Evolutionary conservation across 2,888 invertebrate species (phyloP).

Genomic region (Cotesia congregata): DNA sequence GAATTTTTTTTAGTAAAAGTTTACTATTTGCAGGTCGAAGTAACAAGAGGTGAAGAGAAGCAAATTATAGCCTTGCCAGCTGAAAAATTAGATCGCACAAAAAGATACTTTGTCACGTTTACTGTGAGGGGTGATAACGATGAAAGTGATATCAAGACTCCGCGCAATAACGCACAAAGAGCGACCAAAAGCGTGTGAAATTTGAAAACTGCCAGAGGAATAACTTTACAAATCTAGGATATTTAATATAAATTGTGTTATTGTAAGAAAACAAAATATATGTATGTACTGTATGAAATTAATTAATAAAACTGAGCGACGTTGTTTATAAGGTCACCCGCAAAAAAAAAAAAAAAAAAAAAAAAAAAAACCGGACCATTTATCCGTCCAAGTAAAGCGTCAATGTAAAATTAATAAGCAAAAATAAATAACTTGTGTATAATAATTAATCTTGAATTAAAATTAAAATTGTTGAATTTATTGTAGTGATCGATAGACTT

Average conservation of each 20-base stretch:
- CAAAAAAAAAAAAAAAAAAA: slow-evolving; percentile 13
- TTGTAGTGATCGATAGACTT: background rate
- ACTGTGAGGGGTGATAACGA: slow-evolving; percentile 84
- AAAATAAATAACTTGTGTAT: slow-evolving; percentile 22
- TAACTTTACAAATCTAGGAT: slow-evolving; percentile 7
- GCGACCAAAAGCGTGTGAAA: slow-evolving; percentile 59
- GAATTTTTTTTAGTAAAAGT: background rate
- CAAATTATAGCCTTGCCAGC: slow-evolving; percentile 90
- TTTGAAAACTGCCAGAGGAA: slow-evolving; percentile 36
- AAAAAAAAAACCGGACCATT: slow-evolving; percentile 22
- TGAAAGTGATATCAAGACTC: slow-evolving; percentile 63
- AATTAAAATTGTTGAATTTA: background rate
- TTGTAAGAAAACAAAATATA: slow-evolving; percentile 2
- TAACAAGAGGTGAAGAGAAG: slow-evolving; percentile 87
- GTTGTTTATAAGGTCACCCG: slow-evolving; percentile 11
- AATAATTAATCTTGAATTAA: background rate
- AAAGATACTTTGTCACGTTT: slow-evolving; percentile 93
- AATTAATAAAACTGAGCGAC: background rate
- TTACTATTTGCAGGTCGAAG: slow-evolving; percentile 73
- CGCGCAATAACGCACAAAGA: slow-evolving; percentile 56
- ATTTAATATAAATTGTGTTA: slow-evolving; percentile 9
- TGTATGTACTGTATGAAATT: slow-evolving; percentile 3
- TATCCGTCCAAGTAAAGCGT: slow-evolving; percentile 7
- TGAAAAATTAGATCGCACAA: slow-evolving; percentile 88
- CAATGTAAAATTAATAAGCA: slow-evolving; percentile 25